Base-by-base conservation (phyloP, 1,140 invertebrate genomes). In the Carcinoscorpius rotundicauda region DNA sequence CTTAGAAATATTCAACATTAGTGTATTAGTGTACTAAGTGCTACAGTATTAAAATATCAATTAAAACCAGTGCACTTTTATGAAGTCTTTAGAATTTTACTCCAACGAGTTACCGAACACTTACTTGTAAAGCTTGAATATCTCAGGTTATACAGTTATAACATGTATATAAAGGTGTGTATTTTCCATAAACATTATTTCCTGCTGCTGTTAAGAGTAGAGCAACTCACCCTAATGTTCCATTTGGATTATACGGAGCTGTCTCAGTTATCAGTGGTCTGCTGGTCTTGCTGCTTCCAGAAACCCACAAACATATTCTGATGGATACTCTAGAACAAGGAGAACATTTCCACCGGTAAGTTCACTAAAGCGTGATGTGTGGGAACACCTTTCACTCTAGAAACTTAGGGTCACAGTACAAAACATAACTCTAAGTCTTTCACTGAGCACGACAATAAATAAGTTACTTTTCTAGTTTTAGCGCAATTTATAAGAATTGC, bases 191-290 rank as follows among this genome's bases (percentile, higher is more conserved):
- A 55, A 55, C n/a, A n/a, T 9, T 55, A 9, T 55, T 8, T 9
- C n/a, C n/a, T 55, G 53, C 53, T 9, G 8, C 3, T 58, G 52
- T n/a, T 10, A 52, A 68, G 66, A 63, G 66, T 48, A 65, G 63
- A 61, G 66, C 66, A 51, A 67, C 66, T 48, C 63, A 67, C 56
- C 51, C 51, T 55, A 59, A 51, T 6, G 66, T 93, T 50, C 91
- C 91, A 2, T 75, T 93, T 57, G 85, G 93, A 67, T 85, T 92
- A 50, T 92, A 93, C 88, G 91, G 91, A 8, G 81, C 81, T 0
- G 75, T 93, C 60, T 79, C 92, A 52, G 83, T 93, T n/a, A 80
- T 86, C 4, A 90, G 90, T 53, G 90, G 89, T 3, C 76, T 89
- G 10, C 83, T 86, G 11, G 90, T 87, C 60, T 79, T 93, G 11